Evolutionary conservation across 2,797 vertebrate genomes (phyloP).

Genomic region (Coracias cyanogaster): DNA sequence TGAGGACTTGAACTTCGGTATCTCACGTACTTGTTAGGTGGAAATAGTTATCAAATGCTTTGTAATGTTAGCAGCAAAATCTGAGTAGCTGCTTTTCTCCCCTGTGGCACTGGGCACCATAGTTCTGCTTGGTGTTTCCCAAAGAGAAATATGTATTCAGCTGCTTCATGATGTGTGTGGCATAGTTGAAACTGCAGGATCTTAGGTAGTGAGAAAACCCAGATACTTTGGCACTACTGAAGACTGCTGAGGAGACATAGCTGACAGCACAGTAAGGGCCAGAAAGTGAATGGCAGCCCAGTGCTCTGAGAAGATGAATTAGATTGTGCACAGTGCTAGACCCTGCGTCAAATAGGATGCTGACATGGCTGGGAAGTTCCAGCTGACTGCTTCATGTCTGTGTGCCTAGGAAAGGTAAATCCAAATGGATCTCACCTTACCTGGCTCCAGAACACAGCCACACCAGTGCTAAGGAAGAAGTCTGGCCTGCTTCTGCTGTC

Average conservation of each 20-base stretch:
- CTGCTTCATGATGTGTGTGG: neutral
- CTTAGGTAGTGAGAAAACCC: neutral
- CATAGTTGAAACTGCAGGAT: neutral
- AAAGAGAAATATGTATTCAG: neutral
- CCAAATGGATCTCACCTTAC: neutral
- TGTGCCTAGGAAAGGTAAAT: neutral
- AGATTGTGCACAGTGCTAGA: neutral
- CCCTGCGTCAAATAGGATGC: neutral
- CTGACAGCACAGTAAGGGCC: neutral
- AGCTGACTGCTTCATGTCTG: neutral
- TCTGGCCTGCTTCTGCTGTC: neutral
- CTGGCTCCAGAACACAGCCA: neutral
- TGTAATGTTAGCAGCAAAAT: neutral
- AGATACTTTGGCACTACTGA: neutral
- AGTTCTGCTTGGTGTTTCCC: neutral
- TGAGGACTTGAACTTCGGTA: neutral
- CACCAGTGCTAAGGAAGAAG: neutral
- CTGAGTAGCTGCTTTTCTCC: neutral
- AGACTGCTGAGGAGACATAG: neutral
- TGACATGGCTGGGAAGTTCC: neutral
- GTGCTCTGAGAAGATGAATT: neutral
- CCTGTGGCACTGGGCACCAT: neutral
- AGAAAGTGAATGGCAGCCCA: neutral
- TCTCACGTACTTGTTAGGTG: neutral
- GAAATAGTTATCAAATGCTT: neutral